Conservation (phyloP, 2,797 vertebrate genomes). For the Esox masquinongy region DNA sequence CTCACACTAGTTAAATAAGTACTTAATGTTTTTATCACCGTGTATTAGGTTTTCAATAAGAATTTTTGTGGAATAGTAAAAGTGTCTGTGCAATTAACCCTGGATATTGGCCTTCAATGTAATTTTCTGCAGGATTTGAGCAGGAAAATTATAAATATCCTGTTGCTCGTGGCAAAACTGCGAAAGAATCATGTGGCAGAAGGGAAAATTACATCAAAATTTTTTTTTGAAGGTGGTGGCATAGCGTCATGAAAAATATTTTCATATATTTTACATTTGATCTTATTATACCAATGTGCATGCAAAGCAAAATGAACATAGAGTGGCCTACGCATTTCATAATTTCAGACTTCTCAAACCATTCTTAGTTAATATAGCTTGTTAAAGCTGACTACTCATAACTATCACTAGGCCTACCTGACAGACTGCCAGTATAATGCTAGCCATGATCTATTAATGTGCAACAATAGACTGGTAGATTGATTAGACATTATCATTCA, state of each 20-base stretch:
- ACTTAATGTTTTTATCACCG: constrained; percentile 14
- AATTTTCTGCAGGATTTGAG: background rate
- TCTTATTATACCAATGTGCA: background rate
- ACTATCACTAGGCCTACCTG: background rate
- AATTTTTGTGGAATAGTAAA: constrained; percentile 4
- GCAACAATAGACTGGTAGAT: constrained; percentile 6
- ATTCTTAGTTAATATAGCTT: background rate
- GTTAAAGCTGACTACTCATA: background rate
- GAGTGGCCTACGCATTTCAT: constrained; percentile 7
- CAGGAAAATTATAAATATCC: background rate
- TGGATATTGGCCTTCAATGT: constrained; percentile 20
- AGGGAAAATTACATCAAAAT: background rate
- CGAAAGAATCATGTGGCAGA: background rate
- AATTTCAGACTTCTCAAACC: background rate
- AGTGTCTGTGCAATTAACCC: constrained; percentile 17
- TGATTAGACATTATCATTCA: constrained; percentile 21
- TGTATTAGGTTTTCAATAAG: constrained; percentile 34
- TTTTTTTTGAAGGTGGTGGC: background rate
- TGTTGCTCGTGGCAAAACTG: background rate
- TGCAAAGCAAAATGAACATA: background rate
- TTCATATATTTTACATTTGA: background rate
- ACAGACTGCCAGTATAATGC: background rate
- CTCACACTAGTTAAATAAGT: constrained; percentile 31
- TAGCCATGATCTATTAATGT: constrained; percentile 16
- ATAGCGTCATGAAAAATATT: background rate